These are phyloP conservation scores for Oenanthe oenanthe DNA, from an alignment of 2,113 vertebrate species.

Conservation along the genomic window DNA sequence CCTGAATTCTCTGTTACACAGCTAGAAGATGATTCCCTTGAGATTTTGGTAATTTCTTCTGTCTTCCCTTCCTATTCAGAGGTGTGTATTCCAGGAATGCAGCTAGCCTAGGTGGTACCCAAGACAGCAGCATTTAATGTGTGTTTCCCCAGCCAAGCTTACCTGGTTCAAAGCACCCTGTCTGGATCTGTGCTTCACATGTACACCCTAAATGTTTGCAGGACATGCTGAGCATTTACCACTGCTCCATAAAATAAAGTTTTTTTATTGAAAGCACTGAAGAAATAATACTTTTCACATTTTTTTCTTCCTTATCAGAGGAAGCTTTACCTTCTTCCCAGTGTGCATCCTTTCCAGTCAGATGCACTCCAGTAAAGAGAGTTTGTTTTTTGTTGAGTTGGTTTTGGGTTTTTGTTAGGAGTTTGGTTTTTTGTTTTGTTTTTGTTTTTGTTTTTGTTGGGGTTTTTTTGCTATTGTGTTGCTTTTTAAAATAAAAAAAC, in stretches of 20 bases:
- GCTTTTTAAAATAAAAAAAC: no score
- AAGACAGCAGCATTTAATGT: neutral
- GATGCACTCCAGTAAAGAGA: neutral
- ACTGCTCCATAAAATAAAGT: neutral
- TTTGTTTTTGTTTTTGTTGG: no score
- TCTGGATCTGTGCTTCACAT: neutral
- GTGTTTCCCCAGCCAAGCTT: neutral
- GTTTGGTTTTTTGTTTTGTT: neutral
- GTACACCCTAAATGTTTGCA: neutral
- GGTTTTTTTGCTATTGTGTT: no score
- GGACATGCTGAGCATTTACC: neutral
- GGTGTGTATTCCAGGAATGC: neutral
- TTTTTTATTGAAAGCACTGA: neutral
- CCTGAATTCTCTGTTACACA: neutral
- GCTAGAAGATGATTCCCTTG: neutral
- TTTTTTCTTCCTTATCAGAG: neutral
- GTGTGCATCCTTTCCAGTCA: neutral
- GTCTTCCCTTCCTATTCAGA: neutral
- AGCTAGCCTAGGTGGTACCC: neutral
- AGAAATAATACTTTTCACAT: neutral
- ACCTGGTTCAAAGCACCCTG: neutral
- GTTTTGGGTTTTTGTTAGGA: no score
- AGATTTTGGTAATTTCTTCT: neutral
- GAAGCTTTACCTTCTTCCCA: neutral
- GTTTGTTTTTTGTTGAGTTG: neutral